phyloP scores from a whole-genome alignment of 2,797 vertebrate genomes.

The Agapornis canus region DNA sequence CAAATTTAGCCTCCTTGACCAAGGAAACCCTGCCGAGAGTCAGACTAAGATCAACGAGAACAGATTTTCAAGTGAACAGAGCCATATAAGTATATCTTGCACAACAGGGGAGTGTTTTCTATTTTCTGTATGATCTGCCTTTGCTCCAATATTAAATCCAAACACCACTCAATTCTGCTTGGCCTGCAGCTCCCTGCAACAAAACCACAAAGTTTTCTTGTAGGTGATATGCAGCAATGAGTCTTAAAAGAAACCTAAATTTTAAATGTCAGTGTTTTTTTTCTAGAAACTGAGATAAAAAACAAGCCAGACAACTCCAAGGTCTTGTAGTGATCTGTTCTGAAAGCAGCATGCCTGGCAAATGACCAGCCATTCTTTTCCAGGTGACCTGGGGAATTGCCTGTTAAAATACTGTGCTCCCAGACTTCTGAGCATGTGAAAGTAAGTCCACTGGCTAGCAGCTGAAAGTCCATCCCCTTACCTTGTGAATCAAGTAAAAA shows the following conservation, averaged over 20 bases:
- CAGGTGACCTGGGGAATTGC: background rate
- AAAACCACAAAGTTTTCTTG: background rate
- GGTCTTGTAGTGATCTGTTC: background rate
- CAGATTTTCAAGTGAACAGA: slow-evolving; percentile 51
- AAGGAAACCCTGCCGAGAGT: slow-evolving; percentile 53
- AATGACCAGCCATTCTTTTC: background rate
- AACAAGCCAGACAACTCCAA: background rate
- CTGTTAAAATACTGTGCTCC: background rate
- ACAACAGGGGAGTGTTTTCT: slow-evolving; percentile 32
- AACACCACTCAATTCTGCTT: slow-evolving; percentile 22
- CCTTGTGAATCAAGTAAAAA: background rate
- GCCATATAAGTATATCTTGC: slow-evolving; percentile 63
- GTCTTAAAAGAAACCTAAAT: background rate
- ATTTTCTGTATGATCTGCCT: slow-evolving; percentile 33
- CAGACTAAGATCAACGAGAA: slow-evolving; percentile 58
- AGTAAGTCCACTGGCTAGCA: background rate
- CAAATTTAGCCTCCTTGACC: slow-evolving; percentile 63
- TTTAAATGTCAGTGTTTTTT: background rate
- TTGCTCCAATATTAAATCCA: slow-evolving; percentile 29
- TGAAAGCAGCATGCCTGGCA: background rate
- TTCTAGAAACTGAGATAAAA: background rate
- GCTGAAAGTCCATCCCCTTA: background rate
- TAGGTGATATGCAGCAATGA: background rate
- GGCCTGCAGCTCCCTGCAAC: background rate
- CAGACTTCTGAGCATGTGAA: background rate